Conservation (phyloP, 2,113 vertebrate genomes). For the Ornithorhynchus anatinus region DNA sequence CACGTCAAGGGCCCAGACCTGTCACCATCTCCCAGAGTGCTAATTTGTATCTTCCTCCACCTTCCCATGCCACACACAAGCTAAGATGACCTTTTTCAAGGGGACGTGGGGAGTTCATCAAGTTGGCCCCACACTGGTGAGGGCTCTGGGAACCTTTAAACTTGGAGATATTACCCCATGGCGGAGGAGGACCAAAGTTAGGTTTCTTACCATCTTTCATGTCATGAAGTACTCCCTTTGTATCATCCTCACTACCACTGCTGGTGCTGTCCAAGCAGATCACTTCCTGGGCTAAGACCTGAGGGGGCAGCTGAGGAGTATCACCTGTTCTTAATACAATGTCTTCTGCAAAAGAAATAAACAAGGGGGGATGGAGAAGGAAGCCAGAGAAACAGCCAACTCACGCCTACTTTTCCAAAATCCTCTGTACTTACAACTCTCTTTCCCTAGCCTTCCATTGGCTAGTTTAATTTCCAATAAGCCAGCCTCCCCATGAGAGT, state of each 20-base stretch:
- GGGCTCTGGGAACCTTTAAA: not conserved
- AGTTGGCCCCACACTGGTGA: not conserved
- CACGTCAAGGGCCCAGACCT: not conserved
- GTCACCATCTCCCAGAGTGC: not conserved
- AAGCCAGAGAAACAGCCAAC: not conserved
- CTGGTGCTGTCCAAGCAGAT: slow-evolving; percentile 95
- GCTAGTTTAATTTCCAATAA: not conserved
- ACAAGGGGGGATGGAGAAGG: not conserved
- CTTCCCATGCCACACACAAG: no score
- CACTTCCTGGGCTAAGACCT: slow-evolving; percentile 86
- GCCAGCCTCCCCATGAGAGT: no score
- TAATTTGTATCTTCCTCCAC: not conserved
- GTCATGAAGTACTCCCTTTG: slow-evolving; percentile 63
- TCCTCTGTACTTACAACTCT: no score
- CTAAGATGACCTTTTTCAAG: not conserved
- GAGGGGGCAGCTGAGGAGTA: slow-evolving; percentile 79
- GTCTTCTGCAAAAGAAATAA: slow-evolving; percentile 67
- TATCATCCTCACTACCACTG: slow-evolving; percentile 82
- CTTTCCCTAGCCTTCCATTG: not conserved
- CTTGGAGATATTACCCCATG: not conserved
- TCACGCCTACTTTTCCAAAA: not conserved
- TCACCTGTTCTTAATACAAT: slow-evolving; percentile 82
- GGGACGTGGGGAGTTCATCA: not conserved
- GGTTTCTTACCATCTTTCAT: slow-evolving; percentile 83
- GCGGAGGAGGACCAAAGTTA: not conserved